Evolutionary conservation across 2,113 vertebrate genomes (phyloP).

Genomic region (Syrrhaptes paradoxus): DNA sequence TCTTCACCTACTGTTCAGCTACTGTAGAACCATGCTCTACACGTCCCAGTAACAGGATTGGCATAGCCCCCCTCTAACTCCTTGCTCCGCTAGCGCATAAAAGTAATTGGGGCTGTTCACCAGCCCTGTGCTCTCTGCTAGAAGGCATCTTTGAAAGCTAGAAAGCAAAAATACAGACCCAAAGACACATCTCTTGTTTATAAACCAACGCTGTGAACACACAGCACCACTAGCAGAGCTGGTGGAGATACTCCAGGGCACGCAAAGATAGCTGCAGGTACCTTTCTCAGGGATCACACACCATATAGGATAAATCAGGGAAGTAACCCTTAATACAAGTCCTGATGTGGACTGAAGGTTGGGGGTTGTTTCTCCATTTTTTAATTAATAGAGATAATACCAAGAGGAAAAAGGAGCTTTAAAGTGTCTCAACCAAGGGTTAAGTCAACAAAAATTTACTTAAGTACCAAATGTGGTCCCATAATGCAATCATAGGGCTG

Average conservation of each 20-base stretch:
- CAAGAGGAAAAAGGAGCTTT: neutral
- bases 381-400: neutral
- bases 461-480: neutral
- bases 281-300: neutral
- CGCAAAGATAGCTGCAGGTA: neutral
- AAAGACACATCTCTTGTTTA: fast-evolving
- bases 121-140: neutral
- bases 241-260: neutral
- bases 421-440: neutral
- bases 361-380: fast-evolving
- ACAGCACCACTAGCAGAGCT: neutral
- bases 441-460: neutral
- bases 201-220: neutral
- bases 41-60: neutral
- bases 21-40: fast-evolving
- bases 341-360: neutral
- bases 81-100: neutral
- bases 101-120: neutral
- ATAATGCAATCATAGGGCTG: neutral
- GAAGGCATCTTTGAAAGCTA: neutral
- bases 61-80: no score
- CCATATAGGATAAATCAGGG: fast-evolving
- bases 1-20: neutral
- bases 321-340: neutral
- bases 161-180: no score